A percentile compares a stretch with the other conserved stretches of the same genome.
Evolutionary conservation across 2,113 vertebrate species (phyloP).

Genomic region (Daboia siamensis): DNA sequence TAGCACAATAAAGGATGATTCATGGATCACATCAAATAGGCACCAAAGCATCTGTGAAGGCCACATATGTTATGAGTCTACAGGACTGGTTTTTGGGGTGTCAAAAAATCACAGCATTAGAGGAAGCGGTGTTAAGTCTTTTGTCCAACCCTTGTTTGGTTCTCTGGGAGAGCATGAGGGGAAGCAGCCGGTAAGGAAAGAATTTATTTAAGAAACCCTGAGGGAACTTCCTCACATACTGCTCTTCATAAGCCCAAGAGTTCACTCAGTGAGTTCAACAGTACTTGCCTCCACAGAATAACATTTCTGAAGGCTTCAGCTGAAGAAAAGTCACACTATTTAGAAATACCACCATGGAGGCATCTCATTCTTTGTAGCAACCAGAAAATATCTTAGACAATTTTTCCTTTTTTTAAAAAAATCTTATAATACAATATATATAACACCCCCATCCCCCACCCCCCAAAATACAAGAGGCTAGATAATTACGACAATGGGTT

Average conservation of each 20-base stretch:
- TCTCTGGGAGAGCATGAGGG: neutral
- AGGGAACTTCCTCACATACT: neutral
- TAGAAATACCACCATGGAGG: slow-evolving; percentile 68
- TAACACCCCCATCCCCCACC: slow-evolving; percentile 33
- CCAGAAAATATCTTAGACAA: slow-evolving; percentile 62
- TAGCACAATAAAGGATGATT: slow-evolving; percentile 22
- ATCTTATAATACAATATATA: slow-evolving; percentile 73
- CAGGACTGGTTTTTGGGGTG: slow-evolving; percentile 6
- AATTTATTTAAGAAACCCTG: neutral
- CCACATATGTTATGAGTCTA: neutral
- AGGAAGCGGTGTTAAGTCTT: neutral
- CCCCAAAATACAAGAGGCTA: slow-evolving; percentile 65
- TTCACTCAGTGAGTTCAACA: neutral
- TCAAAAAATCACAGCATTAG: neutral
- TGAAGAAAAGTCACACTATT: slow-evolving; percentile 51
- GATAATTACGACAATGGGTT: slow-evolving; percentile 69
- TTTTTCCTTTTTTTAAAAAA: slow-evolving; percentile 42
- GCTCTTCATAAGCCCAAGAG: neutral
- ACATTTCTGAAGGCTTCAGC: neutral
- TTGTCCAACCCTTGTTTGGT: neutral
- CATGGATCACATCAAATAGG: neutral
- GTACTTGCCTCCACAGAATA: neutral
- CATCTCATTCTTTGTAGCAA: slow-evolving; percentile 65
- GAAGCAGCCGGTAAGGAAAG: neutral
- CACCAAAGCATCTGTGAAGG: slow-evolving; percentile 7